Evolutionary conservation across 37 sponge, comb jelly and placozoan genomes (phyloP).

Genomic region (Cladorhizidae sp.): DNA sequence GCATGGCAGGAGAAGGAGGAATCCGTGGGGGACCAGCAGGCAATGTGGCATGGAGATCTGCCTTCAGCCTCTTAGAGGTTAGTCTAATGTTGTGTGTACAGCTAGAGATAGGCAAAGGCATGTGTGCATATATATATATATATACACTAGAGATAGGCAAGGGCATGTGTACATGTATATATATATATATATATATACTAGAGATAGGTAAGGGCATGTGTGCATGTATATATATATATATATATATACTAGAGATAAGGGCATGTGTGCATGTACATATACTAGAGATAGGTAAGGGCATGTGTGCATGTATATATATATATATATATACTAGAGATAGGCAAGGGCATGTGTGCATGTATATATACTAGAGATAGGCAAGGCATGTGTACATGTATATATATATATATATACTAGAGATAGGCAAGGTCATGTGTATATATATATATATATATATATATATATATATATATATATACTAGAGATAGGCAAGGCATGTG

Average conservation of each 20-base stretch:
- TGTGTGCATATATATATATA: neutral
- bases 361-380: too few relatives aligned
- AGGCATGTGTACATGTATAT: too few relatives aligned
- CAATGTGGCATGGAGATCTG: constrained; percentile 67
- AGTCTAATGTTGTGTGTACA: neutral
- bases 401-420: too few relatives aligned
- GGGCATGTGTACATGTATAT: neutral
- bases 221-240: neutral
- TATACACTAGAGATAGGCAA: neutral
- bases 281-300: too few relatives aligned
- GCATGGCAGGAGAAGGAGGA: constrained; percentile 70
- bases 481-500: too few relatives aligned
- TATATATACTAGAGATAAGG: neutral
- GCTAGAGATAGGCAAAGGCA: neutral
- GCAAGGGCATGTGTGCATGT: too few relatives aligned
- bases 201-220: neutral
- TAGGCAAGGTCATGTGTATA: too few relatives aligned
- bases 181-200: neutral
- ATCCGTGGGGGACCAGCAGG: constrained; percentile 84
- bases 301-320: too few relatives aligned
- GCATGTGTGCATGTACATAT: too few relatives aligned
- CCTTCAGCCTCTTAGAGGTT: constrained; percentile 73
- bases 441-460: too few relatives aligned
- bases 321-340: too few relatives aligned
- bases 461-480: too few relatives aligned